These are phyloP conservation scores for Clamator glandarius DNA, from an alignment of 2,797 vertebrate species.

Conservation along the genomic window DNA sequence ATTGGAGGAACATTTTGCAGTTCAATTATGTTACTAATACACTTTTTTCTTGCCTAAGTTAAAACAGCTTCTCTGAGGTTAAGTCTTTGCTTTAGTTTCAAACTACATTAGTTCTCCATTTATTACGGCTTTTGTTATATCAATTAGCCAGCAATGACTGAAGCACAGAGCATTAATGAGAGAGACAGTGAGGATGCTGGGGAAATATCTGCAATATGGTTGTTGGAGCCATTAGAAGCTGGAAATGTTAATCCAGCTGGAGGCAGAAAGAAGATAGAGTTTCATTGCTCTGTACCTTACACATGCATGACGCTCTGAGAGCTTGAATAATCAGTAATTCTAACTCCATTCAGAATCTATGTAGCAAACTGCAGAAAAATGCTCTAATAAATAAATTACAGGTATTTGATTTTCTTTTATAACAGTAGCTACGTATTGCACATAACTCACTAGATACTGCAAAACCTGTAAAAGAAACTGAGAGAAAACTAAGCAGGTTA, in stretches of 20 bases:
- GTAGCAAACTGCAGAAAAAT: slow-evolving; percentile 13
- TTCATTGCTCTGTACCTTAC: slow-evolving; percentile 6
- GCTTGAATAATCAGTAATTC: not conserved
- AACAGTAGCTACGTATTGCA: not conserved
- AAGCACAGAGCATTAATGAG: not conserved
- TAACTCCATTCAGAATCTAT: not conserved
- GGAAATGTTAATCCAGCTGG: not conserved
- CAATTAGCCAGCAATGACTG: not conserved
- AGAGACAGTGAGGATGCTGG: not conserved
- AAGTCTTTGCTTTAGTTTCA: not conserved
- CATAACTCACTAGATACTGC: not conserved
- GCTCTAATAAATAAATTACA: slow-evolving; percentile 36
- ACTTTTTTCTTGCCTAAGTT: not conserved
- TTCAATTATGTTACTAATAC: not conserved
- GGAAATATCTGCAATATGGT: not conserved
- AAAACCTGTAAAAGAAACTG: not conserved
- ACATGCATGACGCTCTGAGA: not conserved
- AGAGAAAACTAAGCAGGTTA: slow-evolving; percentile 2
- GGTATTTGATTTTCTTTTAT: slow-evolving; percentile 33
- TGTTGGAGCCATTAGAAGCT: not conserved
- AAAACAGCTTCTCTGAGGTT: not conserved
- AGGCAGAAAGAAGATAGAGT: not conserved
- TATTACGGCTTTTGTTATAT: not conserved
- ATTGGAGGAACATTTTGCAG: not conserved
- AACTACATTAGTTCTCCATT: not conserved